Base-by-base conservation (phyloP, 1,140 invertebrate genomes). In the Drosophila murphyi region DNA sequence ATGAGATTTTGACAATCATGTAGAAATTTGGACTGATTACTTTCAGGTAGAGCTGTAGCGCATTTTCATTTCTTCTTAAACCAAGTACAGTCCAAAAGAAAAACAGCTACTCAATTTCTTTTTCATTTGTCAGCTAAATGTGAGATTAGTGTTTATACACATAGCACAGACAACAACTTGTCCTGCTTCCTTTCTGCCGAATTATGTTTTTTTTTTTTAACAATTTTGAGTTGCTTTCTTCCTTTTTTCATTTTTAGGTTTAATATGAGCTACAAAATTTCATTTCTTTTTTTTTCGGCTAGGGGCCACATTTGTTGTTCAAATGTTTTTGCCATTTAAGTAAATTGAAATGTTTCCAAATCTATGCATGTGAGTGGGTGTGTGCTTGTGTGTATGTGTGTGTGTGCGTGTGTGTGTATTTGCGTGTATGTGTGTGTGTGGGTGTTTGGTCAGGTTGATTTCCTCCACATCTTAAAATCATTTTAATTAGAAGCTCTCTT, bases 401-500 rank as follows among this genome's bases (percentile, higher is more conserved):
- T 7, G 29, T 54, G 45, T 39, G 10, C 60, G 37, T 60, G 20
- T 72, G 54, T 55, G 5, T 63, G 37, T 12, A 12, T 12, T 12
- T 12, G 12, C 12, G 12, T 12, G 12, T 55, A 4, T 63, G 37
- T 7, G 31, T 6, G 41, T 32, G 62, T 47, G 5, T 28, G 34
- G 5, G 20, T 20, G 20, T 70, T 50, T 55, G 34, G 57, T 52
- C 54, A 50, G 48, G 6, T 32, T 52, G 54, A 20, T 61, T 56
- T 43, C 60, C 67, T 80, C 74, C 77, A 76, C 77, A 83, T 77
- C 82, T 74, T 86, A 47, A 65, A 77, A 78, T 59, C 59, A 72
- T 83, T 87, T 82, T 87, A 89, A 87, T 87, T 68, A 79, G 72
- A 74, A 74, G 69, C 54, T 50, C 57, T 48, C 39, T 39, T 60